A percentile compares a stretch with the other conserved stretches of the same genome.
Evolutionary conservation across 2,797 vertebrate species (phyloP).

Genomic region (Champsocephalus gunnari): DNA sequence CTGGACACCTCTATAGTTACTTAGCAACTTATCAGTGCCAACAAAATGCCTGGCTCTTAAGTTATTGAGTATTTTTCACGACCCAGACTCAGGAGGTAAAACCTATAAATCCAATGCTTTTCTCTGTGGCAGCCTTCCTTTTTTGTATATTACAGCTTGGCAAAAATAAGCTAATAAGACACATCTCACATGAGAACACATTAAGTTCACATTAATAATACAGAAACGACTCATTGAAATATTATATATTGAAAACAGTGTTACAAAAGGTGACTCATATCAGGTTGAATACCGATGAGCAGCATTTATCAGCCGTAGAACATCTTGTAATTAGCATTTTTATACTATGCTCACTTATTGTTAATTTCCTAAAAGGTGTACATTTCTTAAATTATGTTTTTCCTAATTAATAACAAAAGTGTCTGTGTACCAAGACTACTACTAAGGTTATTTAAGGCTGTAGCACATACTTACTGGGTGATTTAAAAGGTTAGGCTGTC

Average conservation of each 20-base stretch:
- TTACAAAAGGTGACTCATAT: background rate
- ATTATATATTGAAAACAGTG: background rate
- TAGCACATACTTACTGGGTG: conserved; percentile 8
- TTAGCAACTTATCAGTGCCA: conserved; percentile 47
- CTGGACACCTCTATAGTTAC: conserved; percentile 42
- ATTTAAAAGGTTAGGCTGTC: conserved; percentile 32
- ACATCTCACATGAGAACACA: background rate
- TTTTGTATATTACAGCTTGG: no score
- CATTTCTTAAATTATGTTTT: background rate
- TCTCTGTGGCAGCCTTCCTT: background rate
- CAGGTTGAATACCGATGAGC: background rate
- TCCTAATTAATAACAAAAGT: background rate
- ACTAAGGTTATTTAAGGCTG: background rate
- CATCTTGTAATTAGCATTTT: background rate
- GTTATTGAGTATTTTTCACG: conserved; percentile 44
- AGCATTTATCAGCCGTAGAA: background rate
- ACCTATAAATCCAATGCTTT: background rate
- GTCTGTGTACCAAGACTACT: background rate
- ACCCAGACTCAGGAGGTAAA: conserved; percentile 35
- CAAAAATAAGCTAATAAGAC: background rate
- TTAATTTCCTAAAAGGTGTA: background rate
- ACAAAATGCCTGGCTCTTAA: conserved; percentile 43
- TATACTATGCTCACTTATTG: background rate
- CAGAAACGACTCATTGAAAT: background rate
- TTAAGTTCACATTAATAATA: background rate